Percentiles rank a stretch among this genome's conserved stretches.
Evolutionary conservation across 2,888 invertebrate species (phyloP).

Genomic region (Pseudeuparius sepicola): DNA sequence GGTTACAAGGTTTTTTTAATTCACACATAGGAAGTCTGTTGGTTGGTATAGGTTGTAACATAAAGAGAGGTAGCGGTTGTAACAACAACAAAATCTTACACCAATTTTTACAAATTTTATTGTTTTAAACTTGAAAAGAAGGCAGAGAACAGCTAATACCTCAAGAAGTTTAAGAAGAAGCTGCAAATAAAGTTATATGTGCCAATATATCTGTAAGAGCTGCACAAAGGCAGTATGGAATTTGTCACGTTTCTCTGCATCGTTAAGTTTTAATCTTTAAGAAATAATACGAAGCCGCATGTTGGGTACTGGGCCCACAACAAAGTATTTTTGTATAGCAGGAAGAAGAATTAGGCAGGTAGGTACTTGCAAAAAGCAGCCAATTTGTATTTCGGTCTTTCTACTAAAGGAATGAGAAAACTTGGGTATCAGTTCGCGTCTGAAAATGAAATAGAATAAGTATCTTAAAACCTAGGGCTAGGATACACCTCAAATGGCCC

Average conservation of each 20-base stretch:
- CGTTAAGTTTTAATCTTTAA: slow-evolving; percentile 11
- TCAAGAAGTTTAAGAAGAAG: slow-evolving; percentile 14
- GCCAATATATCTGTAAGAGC: slow-evolving; percentile 10
- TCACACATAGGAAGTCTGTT: too few relatives aligned
- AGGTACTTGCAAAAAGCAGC: too few relatives aligned
- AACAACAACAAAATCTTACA: background rate
- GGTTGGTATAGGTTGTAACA: too few relatives aligned
- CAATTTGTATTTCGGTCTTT: slow-evolving; percentile 13
- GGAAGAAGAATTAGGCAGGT: slow-evolving; percentile 14
- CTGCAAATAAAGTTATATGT: slow-evolving; percentile 14
- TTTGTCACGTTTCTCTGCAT: slow-evolving; percentile 15
- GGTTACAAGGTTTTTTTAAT: too few relatives aligned
- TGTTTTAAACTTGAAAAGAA: too few relatives aligned
- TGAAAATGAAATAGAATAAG: too few relatives aligned
- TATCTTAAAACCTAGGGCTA: too few relatives aligned
- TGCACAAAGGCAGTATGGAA: slow-evolving; percentile 10
- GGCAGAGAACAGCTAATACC: too few relatives aligned
- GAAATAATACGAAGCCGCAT: slow-evolving; percentile 11
- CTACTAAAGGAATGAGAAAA: slow-evolving; percentile 13
- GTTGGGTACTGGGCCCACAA: slow-evolving; percentile 16
- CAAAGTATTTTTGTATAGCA: slow-evolving; percentile 15
- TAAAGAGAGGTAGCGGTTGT: too few relatives aligned
- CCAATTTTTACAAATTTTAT: background rate
- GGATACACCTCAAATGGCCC: too few relatives aligned
- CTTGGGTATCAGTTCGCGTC: too few relatives aligned